These are phyloP conservation scores for Nannoperca australis DNA, from an alignment of 2,797 vertebrate genomes.

Conservation along the genomic window DNA sequence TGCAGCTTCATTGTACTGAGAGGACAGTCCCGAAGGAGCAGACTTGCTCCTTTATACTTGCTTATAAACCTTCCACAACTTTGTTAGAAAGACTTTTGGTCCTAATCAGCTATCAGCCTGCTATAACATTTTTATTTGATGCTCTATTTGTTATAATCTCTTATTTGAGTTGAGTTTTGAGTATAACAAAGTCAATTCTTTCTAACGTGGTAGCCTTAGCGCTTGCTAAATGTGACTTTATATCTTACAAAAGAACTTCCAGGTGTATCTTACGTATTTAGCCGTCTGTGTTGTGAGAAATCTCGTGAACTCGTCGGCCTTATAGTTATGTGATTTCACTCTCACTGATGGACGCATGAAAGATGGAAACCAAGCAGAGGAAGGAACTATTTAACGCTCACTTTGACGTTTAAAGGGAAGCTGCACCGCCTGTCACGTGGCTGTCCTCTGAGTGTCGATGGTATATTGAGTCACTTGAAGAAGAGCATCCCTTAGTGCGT, in stretches of 20 bases:
- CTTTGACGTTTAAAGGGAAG: neutral
- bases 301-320: neutral
- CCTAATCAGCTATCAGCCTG: neutral
- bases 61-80: constrained; percentile 28
- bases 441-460: too few relatives aligned
- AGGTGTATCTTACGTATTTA: constrained; percentile 7
- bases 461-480: too few relatives aligned
- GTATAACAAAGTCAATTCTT: neutral
- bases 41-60: neutral
- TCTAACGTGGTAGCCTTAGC: constrained; percentile 19
- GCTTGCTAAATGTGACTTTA: constrained; percentile 34
- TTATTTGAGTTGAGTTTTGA: neutral
- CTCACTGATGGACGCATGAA: neutral
- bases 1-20: constrained; percentile 27
- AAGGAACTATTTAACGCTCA: neutral
- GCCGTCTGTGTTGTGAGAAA: constrained; percentile 11
- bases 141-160: constrained; percentile 6
- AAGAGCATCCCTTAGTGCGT: too few relatives aligned
- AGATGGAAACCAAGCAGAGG: neutral
- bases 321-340: neutral
- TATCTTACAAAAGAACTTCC: constrained; percentile 35
- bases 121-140: constrained; percentile 24
- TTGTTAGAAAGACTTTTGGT: neutral
- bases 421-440: too few relatives aligned
- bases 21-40: constrained; percentile 11